A percentile compares a stretch with the other conserved stretches of the same genome.
phyloP scores from a whole-genome alignment of 2,113 vertebrate species.

The Cheilinus undulatus region DNA sequence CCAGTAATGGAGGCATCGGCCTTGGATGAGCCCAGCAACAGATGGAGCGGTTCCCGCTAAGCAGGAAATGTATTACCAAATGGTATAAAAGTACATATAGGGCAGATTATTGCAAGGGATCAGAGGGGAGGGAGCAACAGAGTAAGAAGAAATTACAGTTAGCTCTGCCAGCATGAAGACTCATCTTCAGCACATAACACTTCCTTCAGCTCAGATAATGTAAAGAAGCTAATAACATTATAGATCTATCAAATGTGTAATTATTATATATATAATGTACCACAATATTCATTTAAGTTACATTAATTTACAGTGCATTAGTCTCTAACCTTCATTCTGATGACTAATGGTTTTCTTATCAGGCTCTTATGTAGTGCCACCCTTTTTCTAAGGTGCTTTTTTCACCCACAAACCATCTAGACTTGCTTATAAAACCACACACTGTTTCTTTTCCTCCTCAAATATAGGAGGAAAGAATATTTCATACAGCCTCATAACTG shows the following conservation, averaged over 20 bases:
- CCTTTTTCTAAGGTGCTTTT: conserved; percentile 8
- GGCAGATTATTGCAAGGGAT: conserved; percentile 52
- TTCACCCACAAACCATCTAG: conserved; percentile 4
- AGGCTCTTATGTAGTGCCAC: conserved; percentile 1
- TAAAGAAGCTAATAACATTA: neutral
- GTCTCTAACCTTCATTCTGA: conserved; percentile 14
- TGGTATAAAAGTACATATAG: conserved; percentile 62
- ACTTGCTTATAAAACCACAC: neutral
- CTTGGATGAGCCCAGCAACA: conserved; percentile 58
- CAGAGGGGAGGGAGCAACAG: conserved; percentile 26
- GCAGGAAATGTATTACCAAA: conserved; percentile 64
- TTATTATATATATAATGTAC: neutral
- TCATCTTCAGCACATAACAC: conserved; percentile 7
- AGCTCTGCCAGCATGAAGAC: neutral
- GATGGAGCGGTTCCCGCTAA: conserved; percentile 58
- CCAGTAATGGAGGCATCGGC: conserved; percentile 51
- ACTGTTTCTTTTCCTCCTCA: neutral
- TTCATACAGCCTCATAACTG: neutral
- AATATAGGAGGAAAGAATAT: too few relatives aligned
- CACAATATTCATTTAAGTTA: neutral
- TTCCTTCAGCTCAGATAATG: neutral
- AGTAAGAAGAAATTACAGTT: conserved; percentile 27
- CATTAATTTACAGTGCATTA: conserved; percentile 3
- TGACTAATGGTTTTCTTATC: conserved; percentile 9
- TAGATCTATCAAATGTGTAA: neutral